These are phyloP conservation scores for Chymomyza procnemis DNA, from an alignment of 2,888 invertebrate genomes.

Conservation along the genomic window DNA sequence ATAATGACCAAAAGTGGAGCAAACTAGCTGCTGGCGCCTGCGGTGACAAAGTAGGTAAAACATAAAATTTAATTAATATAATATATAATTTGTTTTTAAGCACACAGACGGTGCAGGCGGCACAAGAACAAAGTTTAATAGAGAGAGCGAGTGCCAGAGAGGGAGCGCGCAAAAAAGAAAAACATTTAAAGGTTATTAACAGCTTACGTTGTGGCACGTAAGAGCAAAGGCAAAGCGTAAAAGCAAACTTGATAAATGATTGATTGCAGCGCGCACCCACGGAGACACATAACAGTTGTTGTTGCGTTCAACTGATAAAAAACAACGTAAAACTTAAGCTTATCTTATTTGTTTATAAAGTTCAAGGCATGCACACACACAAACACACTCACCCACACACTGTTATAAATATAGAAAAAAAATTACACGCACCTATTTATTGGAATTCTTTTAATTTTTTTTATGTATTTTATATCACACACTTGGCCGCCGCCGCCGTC, in stretches of 20 bases:
- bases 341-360: not conserved
- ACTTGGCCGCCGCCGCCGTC: conserved; percentile 35
- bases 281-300: not conserved
- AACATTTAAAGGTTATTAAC: conserved; percentile 56
- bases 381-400: not conserved
- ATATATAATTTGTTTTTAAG: not conserved
- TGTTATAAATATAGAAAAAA: too few relatives aligned
- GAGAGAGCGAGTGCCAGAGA: too few relatives aligned
- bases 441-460: conserved; percentile 48
- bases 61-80: not conserved
- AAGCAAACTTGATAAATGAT: conserved; percentile 46
- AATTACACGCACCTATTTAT: conserved; percentile 42
- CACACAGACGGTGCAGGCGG: not conserved
- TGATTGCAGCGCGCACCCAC: conserved; percentile 39
- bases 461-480: conserved; percentile 44
- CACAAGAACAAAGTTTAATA: not conserved
- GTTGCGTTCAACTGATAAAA: conserved; percentile 28
- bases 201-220: conserved; percentile 25
- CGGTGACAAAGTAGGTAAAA: not conserved
- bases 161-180: conserved; percentile 22
- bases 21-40: not conserved
- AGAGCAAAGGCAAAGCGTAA: conserved; percentile 28
- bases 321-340: too few relatives aligned
- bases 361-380: not conserved
- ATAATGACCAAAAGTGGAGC: not conserved